Evolutionary conservation across 2,797 vertebrate genomes (phyloP).

Genomic region (Acanthiza pusilla): DNA sequence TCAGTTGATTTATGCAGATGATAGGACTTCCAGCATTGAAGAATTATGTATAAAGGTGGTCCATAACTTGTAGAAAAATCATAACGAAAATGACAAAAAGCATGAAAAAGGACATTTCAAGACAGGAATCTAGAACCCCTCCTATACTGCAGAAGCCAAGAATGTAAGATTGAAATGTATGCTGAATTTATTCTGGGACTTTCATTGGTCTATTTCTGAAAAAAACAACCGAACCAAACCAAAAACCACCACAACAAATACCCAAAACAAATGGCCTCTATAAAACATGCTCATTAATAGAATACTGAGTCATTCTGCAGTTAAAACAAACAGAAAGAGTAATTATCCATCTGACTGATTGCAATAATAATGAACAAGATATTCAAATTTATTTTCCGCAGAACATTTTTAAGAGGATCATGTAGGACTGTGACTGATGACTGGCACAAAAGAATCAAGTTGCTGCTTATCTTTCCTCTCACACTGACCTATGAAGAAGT

Average conservation of each 20-base stretch:
- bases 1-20: background rate
- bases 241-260: background rate
- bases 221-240: background rate
- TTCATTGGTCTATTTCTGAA: background rate
- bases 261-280: background rate
- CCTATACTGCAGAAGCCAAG: background rate
- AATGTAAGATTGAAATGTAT: background rate
- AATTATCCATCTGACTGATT: background rate
- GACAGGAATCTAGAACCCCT: background rate
- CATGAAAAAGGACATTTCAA: background rate
- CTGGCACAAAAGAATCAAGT: background rate
- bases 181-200: background rate
- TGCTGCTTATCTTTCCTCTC: background rate
- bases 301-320: background rate
- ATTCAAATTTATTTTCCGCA: background rate
- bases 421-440: background rate
- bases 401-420: background rate
- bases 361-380: background rate
- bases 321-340: background rate
- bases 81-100: background rate
- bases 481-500: background rate
- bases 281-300: background rate
- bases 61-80: background rate
- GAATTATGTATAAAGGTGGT: background rate
- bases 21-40: background rate